These are phyloP conservation scores for Zophobas atratus DNA, from an alignment of 1,140 invertebrate species.

Conservation along the genomic window DNA sequence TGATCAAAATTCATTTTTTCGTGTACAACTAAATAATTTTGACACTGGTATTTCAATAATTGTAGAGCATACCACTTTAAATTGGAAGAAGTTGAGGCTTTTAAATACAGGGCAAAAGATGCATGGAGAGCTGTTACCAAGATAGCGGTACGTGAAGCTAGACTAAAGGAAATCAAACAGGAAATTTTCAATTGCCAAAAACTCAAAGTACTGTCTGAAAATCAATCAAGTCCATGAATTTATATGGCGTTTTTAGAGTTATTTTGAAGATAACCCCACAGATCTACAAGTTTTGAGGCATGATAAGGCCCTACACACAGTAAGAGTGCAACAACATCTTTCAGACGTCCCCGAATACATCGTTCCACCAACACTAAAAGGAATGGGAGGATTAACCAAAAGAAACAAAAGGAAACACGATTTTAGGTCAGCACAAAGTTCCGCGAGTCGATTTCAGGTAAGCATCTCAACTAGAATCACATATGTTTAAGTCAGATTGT, in stretches of 20 bases:
- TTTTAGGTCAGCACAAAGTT: slow-evolving; percentile 52
- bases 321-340: slow-evolving; percentile 88
- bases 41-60: slow-evolving; percentile 41
- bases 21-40: slow-evolving; percentile 26
- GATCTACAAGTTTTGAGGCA: slow-evolving; percentile 92
- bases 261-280: slow-evolving; percentile 95
- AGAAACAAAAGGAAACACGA: slow-evolving; percentile 66
- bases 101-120: slow-evolving; percentile 94
- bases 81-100: slow-evolving; percentile 96
- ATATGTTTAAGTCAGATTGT: slow-evolving; percentile 3
- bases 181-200: slow-evolving; percentile 96
- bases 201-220: slow-evolving; percentile 78
- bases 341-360: slow-evolving; percentile 97
- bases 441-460: slow-evolving; percentile 59
- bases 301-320: slow-evolving; percentile 92
- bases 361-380: slow-evolving; percentile 82
- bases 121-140: slow-evolving; percentile 94
- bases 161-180: slow-evolving; percentile 95
- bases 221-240: background rate
- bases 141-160: slow-evolving; percentile 92
- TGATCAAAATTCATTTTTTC: too few relatives aligned
- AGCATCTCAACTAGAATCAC: slow-evolving; percentile 19
- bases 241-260: slow-evolving; percentile 74
- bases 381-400: slow-evolving; percentile 70
- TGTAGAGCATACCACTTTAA: slow-evolving; percentile 93